Percentiles rank a stretch among this genome's conserved stretches.
phyloP scores from a whole-genome alignment of 2,888 invertebrate genomes.

The Trichopria drosophilae region DNA sequence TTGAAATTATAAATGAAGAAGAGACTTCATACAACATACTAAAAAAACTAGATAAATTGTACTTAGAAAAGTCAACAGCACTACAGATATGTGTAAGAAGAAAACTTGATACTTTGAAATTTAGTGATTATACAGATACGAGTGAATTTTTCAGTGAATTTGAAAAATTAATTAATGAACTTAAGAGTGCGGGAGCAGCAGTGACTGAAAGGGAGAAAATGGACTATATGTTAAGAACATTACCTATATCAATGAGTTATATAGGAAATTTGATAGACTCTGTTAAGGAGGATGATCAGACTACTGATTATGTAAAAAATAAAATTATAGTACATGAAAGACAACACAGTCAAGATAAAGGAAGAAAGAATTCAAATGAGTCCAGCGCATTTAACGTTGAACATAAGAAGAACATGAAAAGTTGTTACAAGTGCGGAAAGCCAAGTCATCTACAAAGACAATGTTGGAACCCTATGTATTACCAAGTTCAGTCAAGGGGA shows the following conservation, averaged over 20 bases:
- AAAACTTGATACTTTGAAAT: too few species aligned
- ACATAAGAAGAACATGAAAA: constrained; percentile 8
- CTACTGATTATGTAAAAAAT: constrained; percentile 28
- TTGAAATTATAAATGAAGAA: too few species aligned
- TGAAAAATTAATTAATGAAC: constrained; percentile 30
- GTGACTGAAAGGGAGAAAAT: constrained; percentile 28
- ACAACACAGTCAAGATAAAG: constrained; percentile 11
- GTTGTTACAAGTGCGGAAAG: too few species aligned
- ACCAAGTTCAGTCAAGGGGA: too few species aligned
- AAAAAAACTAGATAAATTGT: constrained; percentile 14
- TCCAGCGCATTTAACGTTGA: constrained; percentile 26
- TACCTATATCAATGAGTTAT: constrained; percentile 28
- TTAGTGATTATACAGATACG: constrained; percentile 14
- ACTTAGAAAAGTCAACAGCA: constrained; percentile 11
- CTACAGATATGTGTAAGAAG: constrained; percentile 13
- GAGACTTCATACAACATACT: constrained; percentile 12
- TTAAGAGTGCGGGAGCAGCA: constrained; percentile 29
- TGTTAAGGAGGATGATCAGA: constrained; percentile 23
- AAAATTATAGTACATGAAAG: too few species aligned
- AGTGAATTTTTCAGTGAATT: constrained; percentile 27
- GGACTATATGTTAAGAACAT: constrained; percentile 27
- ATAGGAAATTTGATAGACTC: constrained; percentile 31
- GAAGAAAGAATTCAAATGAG: constrained; percentile 15
- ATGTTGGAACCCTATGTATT: too few species aligned
- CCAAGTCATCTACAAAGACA: too few species aligned